Base-by-base conservation (phyloP, 1,140 invertebrate species). In the Ceratina calcarata region DNA sequence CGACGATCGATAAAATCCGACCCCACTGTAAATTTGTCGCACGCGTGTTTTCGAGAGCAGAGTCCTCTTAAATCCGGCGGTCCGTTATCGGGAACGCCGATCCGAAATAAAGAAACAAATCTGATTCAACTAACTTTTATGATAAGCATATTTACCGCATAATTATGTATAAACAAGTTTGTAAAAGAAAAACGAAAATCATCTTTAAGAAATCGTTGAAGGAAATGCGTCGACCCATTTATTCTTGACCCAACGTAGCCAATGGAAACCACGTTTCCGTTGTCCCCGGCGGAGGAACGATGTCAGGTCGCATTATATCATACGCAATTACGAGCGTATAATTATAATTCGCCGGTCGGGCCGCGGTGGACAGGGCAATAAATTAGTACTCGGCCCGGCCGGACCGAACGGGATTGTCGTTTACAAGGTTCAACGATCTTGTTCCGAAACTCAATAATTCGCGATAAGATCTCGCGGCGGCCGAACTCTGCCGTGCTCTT, bases 401-500 rank as follows among this genome's bases (percentile, higher is more conserved):
- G 20, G 45, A n/a, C 3, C 68, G 49, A 72, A 51, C 76, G 49
- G 51, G 76, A 71, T 53, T 78, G 76, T 72, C 76, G 68, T 78
- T 78, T 78, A 65, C 76, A 78, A 78, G 58, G 32, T 78, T 78
- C 76, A 78, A 72, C 68, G 76, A 72, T 78, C 68, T 68, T 78
- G 76, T 78, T 27, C 65, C 66, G 79, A 75, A 66, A 61, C 78
- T 74, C 78, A 80, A 80, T 80, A 80, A 80, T 80, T 67, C 71
- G 16, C 70, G 78, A 80, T 74, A 74, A 66, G 78, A 80, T 80
- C 78, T 53, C 53, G 18, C 22, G 8, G 18, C 18, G 22, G 58
- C 8, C 64, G 45, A 13, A 45, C 37, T 2, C 24, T 22, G 27
- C 1, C n/a, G 65, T 60, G 4, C 55, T 37, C 68, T 20, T 22